phyloP scores from a whole-genome alignment of 2,888 invertebrate genomes.

The Acrobasis repandana region DNA sequence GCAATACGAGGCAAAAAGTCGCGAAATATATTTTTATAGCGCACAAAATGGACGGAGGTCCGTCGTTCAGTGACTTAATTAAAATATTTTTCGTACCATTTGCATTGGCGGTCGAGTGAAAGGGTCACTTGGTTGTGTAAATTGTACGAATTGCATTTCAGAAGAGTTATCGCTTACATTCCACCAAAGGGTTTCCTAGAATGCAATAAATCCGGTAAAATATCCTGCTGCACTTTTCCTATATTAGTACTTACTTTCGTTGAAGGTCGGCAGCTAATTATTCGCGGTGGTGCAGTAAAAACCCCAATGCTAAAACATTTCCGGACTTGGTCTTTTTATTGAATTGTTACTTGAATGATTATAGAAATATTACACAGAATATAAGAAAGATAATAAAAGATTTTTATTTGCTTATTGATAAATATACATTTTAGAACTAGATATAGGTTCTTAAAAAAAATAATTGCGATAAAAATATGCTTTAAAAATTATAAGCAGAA shows the following conservation, averaged over 20 bases:
- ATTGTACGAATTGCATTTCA: constrained; percentile 35
- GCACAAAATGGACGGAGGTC: constrained; percentile 16
- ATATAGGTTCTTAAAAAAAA: too few species aligned
- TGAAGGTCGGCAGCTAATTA: constrained; percentile 9
- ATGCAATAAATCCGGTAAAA: constrained; percentile 22
- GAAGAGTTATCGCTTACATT: constrained; percentile 28
- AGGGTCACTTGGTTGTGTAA: constrained; percentile 42
- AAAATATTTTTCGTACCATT: constrained; percentile 33
- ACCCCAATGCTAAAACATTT: not conserved
- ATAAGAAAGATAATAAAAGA: too few species aligned
- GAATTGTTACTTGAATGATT: not conserved
- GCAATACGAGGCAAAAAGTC: constrained; percentile 15
- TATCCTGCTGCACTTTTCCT: constrained; percentile 13
- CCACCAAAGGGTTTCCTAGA: constrained; percentile 38
- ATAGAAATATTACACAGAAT: too few species aligned
- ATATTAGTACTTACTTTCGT: constrained; percentile 10
- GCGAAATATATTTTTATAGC: constrained; percentile 13
- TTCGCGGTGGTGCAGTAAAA: constrained; percentile 17
- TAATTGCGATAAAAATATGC: too few species aligned
- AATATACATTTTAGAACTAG: too few species aligned
- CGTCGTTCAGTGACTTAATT: constrained; percentile 26
- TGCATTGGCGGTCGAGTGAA: constrained; percentile 41
- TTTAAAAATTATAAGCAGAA: too few species aligned
- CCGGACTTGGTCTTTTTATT: not conserved
- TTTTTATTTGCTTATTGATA: too few species aligned